phyloP scores from a whole-genome alignment of 2,113 vertebrate genomes.

The Numenius arquata region DNA sequence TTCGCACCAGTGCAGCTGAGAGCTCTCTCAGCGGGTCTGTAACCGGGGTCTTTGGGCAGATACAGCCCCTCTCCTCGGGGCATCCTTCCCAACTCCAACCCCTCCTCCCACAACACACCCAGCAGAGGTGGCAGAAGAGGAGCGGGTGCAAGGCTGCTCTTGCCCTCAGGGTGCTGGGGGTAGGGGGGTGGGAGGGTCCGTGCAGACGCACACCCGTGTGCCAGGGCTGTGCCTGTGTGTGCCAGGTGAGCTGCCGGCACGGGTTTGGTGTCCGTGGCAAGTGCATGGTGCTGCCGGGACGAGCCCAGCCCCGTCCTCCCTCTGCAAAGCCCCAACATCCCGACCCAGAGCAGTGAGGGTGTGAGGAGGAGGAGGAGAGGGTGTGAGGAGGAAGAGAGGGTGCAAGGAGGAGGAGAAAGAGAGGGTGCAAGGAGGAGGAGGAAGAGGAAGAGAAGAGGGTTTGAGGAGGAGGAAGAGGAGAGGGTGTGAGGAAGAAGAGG shows the following conservation, averaged over 20 bases:
- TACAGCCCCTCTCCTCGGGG: neutral
- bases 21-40: neutral
- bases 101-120: neutral
- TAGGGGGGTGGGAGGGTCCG: too few species aligned
- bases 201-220: fast-evolving
- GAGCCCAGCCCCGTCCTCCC: neutral
- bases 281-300: neutral
- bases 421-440: neutral
- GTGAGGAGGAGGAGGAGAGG: neutral
- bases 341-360: fast-evolving
- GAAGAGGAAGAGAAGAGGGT: neutral
- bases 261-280: neutral
- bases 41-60: neutral
- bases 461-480: neutral
- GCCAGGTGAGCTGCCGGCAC: neutral
- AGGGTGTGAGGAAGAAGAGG: neutral
- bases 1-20: neutral
- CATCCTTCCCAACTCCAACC: fast-evolving
- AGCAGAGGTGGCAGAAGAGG: neutral
- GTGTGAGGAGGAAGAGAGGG: neutral
- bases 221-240: neutral
- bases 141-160: fast-evolving
- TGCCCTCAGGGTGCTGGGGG: neutral
- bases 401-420: neutral
- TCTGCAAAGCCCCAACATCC: neutral